Base-by-base conservation (phyloP, 1,140 invertebrate species). In the Odontomachus brunneus region DNA sequence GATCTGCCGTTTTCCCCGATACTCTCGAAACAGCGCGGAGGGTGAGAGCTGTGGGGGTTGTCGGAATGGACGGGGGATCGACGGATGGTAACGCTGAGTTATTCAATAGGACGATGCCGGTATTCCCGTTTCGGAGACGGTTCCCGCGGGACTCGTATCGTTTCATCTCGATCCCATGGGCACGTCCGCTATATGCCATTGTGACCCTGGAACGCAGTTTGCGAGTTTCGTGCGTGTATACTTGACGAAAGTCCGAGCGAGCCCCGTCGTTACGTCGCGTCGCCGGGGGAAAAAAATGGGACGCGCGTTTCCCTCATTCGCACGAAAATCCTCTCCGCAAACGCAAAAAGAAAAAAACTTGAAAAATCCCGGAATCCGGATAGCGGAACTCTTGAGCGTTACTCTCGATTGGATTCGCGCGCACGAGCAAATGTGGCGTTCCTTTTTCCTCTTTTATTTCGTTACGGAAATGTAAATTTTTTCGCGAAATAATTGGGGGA, bases 61-160 rank as follows among this genome's bases (percentile, higher is more conserved):
- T 49, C n/a, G n/a, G 59, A 66, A 26, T 14, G 44, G 29, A 60
- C 78, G 55, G 62, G n/a, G 24, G 53, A 62, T 76, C 72, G 26
- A 65, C 15, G 71, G 78, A 81, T 82, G 86, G 76, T 85, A 89
- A 89, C 69, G 81, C 65, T 89, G 88, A 87, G 86, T 89, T 89
- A 89, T 89, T 86, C 87, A 88, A 89, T 84, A 86, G 87, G 69
- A 84, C 49, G 75, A 19, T 29, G 59, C 26, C n/a, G 51, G 78
- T 69, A 67, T 71, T 76, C 51, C 69, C 55, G 55, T 53, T 63
- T 66, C 49, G 72, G 38, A 71, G 72, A 76, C 82, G 62, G 44
- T 81, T 84, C 88, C 62, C 87, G 14, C 29, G 82, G 53, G 88
- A 80, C 82, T 82, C 84, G 88, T 89, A 86, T 89, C 88, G 72